A percentile compares a stretch with the other conserved stretches of the same genome.
Evolutionary conservation across 2,888 invertebrate species (phyloP).

Genomic region (Hyposoter dolosus): DNA sequence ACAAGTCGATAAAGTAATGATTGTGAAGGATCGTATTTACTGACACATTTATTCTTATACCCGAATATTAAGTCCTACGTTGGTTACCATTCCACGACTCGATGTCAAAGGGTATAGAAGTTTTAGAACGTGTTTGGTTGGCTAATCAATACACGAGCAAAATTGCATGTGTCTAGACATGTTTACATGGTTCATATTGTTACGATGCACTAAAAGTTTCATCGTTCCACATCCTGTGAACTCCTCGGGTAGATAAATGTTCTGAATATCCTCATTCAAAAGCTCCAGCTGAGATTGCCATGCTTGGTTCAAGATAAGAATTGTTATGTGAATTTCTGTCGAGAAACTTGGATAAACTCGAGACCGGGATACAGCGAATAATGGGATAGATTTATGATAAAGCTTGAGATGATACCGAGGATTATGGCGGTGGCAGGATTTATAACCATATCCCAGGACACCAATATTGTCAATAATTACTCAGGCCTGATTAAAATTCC

Average conservation of each 20-base stretch:
- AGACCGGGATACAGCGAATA: not conserved
- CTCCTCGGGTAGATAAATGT: conserved; percentile 43
- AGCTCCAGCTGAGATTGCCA: conserved; percentile 25
- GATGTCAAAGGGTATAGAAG: conserved; percentile 9
- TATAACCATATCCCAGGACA: not conserved
- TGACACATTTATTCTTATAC: conserved; percentile 38
- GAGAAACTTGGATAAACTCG: conserved; percentile 5
- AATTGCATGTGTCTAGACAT: conserved; percentile 71
- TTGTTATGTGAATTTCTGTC: conserved; percentile 13
- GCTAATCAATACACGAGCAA: conserved; percentile 72
- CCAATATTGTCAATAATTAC: not conserved
- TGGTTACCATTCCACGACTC: not conserved
- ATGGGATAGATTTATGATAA: not conserved
- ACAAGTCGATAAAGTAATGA: not conserved
- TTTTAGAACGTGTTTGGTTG: conserved; percentile 56
- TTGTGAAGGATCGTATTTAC: not conserved
- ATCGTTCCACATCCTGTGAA: conserved; percentile 26
- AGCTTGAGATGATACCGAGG: not conserved
- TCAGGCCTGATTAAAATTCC: not conserved
- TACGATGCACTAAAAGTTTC: conserved; percentile 68
- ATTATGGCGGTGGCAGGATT: not conserved
- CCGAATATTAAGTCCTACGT: conserved; percentile 3
- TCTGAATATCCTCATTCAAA: conserved; percentile 18
- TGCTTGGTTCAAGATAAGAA: conserved; percentile 10
- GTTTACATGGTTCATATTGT: conserved; percentile 69